Evolutionary conservation across 2,113 vertebrate species (phyloP), one percentile per base, ranked within the genome.

Genomic region (Oreamnos americanus): DNA sequence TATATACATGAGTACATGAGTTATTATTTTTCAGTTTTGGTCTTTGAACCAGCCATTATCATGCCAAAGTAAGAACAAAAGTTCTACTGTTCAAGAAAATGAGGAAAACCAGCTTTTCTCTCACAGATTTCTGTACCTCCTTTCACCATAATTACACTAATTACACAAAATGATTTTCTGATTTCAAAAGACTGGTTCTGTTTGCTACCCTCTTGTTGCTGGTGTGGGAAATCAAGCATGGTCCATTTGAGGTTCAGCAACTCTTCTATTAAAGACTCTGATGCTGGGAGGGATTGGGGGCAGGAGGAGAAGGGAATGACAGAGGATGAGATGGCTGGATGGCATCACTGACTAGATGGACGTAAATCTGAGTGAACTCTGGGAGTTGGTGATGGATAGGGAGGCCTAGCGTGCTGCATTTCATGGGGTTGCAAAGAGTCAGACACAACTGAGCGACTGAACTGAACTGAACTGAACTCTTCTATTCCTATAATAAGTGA

Each of bases 211-310:
- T 67, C 2, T 57, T 81, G 3, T 79, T 74, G 12, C 8, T 55
- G 9, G 19, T 14, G 0, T 79, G 9, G 10, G 7, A 60, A 92
- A 4, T 33, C 19, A 81, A 76, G 2, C 4, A 6, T 57, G 4
- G 3, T 74, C 7, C 16, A 19, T 58, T 0, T 83, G 62, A 19
- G 26, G 5, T 0, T 5, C 16, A 2, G n/a, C 13, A 89, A 13
- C 36, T 33, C 58, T 30, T 76, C 60, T 58, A 7, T 5, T 43
- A 58, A 11, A 58, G 57, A 26, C 10, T 58, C 57, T 58, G 57
- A 58, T 58, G 57, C 10, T 58, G 25, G 25, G 57, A 58, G 25
- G 57, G 57, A 58, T 58, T 58, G 57, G 23, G 25, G 10, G 1
- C 57, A 58, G 10, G 57, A 26, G 57, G 57, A 58, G 10, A 26